Conservation (phyloP, 2,797 vertebrate species). For the Neosilurus hyrtlii region DNA sequence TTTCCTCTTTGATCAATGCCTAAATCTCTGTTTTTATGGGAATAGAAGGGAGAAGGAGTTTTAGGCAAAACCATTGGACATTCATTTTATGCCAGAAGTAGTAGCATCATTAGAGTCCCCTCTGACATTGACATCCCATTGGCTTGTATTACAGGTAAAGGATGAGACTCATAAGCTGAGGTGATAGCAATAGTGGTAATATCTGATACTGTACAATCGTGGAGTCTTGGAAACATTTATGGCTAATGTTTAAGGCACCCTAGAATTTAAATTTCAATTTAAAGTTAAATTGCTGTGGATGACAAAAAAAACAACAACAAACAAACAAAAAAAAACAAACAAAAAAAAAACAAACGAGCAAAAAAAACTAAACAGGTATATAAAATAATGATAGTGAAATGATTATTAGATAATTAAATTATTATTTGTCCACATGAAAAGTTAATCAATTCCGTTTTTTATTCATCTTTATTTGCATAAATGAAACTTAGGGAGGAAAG, state of each 20-base stretch:
- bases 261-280: conserved; percentile 28
- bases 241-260: conserved; percentile 11
- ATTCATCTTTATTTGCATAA: no score
- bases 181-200: conserved; percentile 46
- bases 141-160: conserved; percentile 42
- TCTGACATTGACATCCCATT: conserved; percentile 33
- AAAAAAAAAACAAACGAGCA: no score
- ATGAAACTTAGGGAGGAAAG: no score
- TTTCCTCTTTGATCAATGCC: conserved; percentile 51
- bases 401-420: no score
- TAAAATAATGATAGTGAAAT: no score
- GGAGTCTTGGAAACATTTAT: conserved; percentile 43
- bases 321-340: no score
- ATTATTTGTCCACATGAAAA: no score
- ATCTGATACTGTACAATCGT: conserved; percentile 47
- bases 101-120: conserved; percentile 20
- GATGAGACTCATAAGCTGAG: conserved; percentile 38
- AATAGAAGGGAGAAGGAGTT: conserved; percentile 28
- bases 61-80: conserved; percentile 44
- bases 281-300: no score
- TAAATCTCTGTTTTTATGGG: conserved; percentile 45
- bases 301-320: no score
- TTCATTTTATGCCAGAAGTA: conserved; percentile 28
- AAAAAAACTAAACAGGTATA: no score
- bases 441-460: no score